phyloP scores from a whole-genome alignment of 1,140 invertebrate genomes.

The Littorina saxatilis region DNA sequence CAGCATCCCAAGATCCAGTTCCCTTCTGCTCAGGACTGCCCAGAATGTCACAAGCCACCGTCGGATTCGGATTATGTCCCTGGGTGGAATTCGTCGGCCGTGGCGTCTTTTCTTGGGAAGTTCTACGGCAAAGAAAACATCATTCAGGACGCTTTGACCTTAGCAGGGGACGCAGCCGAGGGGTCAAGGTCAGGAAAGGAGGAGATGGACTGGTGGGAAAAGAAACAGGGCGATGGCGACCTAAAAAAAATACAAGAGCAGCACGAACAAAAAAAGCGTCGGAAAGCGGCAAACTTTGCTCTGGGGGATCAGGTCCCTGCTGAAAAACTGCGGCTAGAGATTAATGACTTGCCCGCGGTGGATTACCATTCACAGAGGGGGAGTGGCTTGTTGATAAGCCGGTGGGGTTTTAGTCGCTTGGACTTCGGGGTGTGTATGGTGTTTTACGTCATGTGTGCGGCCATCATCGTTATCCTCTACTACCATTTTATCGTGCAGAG shows the following conservation, averaged over 20 bases:
- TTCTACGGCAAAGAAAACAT: slow-evolving; percentile 80
- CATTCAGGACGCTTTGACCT: slow-evolving; percentile 26
- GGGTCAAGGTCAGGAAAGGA: background rate
- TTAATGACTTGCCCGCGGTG: too few species aligned
- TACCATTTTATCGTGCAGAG: slow-evolving; percentile 76
- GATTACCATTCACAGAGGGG: too few species aligned
- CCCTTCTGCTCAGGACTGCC: slow-evolving; percentile 84
- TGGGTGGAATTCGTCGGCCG: slow-evolving; percentile 83
- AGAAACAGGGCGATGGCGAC: slow-evolving; percentile 58
- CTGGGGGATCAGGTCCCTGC: background rate
- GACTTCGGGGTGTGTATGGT: slow-evolving; percentile 27
- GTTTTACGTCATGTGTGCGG: slow-evolving; percentile 83
- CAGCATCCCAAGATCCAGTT: slow-evolving; percentile 93
- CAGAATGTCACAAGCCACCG: slow-evolving; percentile 79
- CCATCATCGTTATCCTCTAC: slow-evolving; percentile 85
- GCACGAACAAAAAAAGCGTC: background rate
- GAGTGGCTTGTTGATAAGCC: background rate
- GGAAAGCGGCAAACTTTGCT: background rate
- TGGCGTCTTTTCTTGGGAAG: slow-evolving; percentile 85
- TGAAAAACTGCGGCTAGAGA: too few species aligned
- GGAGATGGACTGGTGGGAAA: slow-evolving; percentile 69
- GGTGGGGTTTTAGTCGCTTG: background rate
- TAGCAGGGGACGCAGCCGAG: background rate
- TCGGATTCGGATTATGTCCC: slow-evolving; percentile 61
- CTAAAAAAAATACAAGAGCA: slow-evolving; percentile 55